Evolutionary conservation across 1,140 invertebrate genomes (phyloP), one percentile per base, ranked within the genome.

Genomic region (Camponotus floridanus): DNA sequence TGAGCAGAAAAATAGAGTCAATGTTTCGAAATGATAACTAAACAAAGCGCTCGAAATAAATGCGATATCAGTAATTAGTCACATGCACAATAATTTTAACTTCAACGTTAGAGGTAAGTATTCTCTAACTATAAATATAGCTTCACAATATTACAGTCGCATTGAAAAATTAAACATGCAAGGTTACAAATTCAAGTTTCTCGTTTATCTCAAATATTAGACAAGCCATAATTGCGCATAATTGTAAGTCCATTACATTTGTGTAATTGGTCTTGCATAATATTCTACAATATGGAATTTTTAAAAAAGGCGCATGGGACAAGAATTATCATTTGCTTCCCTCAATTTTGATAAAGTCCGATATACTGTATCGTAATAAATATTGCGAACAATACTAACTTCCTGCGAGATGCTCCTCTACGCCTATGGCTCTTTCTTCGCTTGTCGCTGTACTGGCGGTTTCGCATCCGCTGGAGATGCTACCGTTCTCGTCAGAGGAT

Each of bases 391-490:
- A 62, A 80, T 62, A 73, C 55, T 78, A 2, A 91, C 90, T 83
- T 85, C 73, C 88, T 9, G 76, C 39, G 15, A 91, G 88, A 71
- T 90, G 85, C 73, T 93, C 92, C 9, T 93, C 90, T 13, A 68
- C 57, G 0, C 92, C 85, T 0, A 87, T 86, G 8, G 92, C 92
- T 57, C 94, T 92, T 57, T 95, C 94, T 33, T 95, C 95, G 81
- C 94, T 94, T 26, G 95, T 95, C 0, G 95, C 96, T 1, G 97
- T 97, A 92, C 97, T 97, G n/a, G 97, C 96, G 5, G 97, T 97
- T 92, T 97, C 97, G 93, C 97, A 97, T 65, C 97, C 97, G 85
- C 97, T 97, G 71, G 97, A 97, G 91, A 97, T 97, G n/a, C 96
- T 96, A 73, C 96, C 96, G 86, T 97, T 97, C 91, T 97, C 97